phyloP scores from a whole-genome alignment of 2,797 vertebrate species.

The Florisuga fusca region DNA sequence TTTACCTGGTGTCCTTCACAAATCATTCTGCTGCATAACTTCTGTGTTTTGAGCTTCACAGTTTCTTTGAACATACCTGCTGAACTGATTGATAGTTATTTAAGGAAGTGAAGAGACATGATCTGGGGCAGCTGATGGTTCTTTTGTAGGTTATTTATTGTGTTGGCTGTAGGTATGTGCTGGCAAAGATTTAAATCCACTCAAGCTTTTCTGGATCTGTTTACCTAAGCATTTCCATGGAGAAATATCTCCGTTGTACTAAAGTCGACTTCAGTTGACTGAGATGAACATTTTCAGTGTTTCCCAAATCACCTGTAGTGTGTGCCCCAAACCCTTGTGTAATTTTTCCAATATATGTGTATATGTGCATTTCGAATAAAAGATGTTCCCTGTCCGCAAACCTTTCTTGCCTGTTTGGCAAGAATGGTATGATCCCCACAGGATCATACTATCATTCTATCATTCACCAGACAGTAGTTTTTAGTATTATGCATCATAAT shows the following conservation, averaged over 20 bases:
- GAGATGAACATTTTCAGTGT: neutral
- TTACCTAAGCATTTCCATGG: neutral
- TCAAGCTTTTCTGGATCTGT: neutral
- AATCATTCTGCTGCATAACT: neutral
- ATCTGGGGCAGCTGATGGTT: fast-evolving
- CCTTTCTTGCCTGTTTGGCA: neutral
- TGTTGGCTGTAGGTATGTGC: neutral
- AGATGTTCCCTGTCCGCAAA: neutral
- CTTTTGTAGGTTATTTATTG: neutral
- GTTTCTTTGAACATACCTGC: neutral
- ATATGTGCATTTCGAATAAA: neutral
- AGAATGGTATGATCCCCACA: too few species aligned
- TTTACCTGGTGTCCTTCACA: neutral
- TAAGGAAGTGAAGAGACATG: neutral
- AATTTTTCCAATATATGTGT: neutral
- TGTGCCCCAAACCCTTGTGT: neutral
- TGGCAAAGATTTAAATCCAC: neutral
- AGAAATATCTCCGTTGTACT: neutral
- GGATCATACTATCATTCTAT: too few species aligned
- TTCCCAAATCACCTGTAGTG: neutral
- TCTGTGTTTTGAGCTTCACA: neutral
- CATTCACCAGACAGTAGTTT: neutral
- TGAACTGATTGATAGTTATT: neutral
- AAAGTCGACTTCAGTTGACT: neutral
- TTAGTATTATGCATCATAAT: neutral